Conservation (phyloP, 2,888 invertebrate genomes). For the Caenorhabditis drosophilae region DNA sequence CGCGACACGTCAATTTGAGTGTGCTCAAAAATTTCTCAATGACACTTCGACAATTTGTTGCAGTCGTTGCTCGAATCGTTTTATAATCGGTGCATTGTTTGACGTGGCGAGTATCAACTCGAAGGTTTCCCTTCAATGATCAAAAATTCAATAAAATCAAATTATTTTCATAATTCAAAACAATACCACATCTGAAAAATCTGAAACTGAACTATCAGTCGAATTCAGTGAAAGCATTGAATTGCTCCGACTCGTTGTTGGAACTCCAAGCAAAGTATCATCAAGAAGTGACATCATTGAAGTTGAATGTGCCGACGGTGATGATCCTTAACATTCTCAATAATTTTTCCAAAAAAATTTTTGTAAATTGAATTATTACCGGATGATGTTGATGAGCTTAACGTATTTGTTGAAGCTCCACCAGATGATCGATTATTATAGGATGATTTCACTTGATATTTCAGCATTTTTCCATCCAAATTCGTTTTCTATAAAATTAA, state of each 20-base stretch:
- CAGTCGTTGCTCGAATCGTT: conserved; percentile 86
- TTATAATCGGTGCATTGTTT: conserved; percentile 94
- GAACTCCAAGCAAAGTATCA: conserved; percentile 36
- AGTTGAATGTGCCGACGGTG: conserved; percentile 31
- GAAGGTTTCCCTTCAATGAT: conserved; percentile 81
- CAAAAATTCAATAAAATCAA: not conserved
- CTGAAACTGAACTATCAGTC: conserved; percentile 50
- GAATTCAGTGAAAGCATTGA: conserved; percentile 58
- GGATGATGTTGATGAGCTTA: conserved; percentile 1
- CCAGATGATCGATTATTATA: not conserved
- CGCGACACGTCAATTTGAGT: conserved; percentile 73
- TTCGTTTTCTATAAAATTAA: not conserved
- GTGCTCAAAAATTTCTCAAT: conserved; percentile 84
- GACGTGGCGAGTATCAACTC: conserved; percentile 86
- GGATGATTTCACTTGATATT: conserved; percentile 48
- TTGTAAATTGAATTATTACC: not conserved
- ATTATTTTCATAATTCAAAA: not conserved
- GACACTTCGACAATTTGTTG: conserved; percentile 82
- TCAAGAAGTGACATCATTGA: conserved; percentile 37
- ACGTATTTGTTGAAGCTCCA: too few species aligned
- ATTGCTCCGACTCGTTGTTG: conserved; percentile 45
- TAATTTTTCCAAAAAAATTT: not conserved
- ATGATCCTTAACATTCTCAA: conserved; percentile 4
- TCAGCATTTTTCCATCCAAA: conserved; percentile 35
- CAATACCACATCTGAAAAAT: conserved; percentile 29